Percentiles rank a stretch among this genome's conserved stretches.
These are phyloP conservation scores for Conistra vaccinii DNA, from an alignment of 2,888 invertebrate genomes.

Conservation along the genomic window DNA sequence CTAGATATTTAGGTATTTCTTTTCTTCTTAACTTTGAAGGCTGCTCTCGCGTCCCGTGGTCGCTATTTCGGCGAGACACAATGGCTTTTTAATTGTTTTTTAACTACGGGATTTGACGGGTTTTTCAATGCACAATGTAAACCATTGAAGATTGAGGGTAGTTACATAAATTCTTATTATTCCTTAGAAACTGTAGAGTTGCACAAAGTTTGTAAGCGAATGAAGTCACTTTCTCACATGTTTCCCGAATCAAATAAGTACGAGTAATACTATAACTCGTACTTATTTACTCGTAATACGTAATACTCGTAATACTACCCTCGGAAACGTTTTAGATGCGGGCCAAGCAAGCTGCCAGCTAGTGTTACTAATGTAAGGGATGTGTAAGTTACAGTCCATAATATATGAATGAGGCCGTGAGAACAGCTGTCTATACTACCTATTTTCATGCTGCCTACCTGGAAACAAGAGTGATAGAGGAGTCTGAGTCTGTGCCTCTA, in stretches of 20 bases:
- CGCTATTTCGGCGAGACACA: no score
- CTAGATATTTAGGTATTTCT: no score
- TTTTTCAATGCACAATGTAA: not conserved
- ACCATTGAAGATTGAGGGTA: not conserved
- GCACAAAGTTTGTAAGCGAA: not conserved
- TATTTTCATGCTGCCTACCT: not conserved
- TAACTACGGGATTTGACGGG: no score
- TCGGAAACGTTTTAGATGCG: not conserved
- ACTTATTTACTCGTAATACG: no score
- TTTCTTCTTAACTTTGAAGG: no score
- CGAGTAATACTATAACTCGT: no score
- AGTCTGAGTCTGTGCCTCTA: not conserved
- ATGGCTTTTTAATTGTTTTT: no score
- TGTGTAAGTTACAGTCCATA: slow-evolving; percentile 34
- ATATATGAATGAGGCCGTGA: slow-evolving; percentile 4
- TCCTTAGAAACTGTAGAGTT: not conserved
- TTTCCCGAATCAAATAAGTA: slow-evolving; percentile 6
- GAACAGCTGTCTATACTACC: not conserved
- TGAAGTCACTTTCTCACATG: not conserved
- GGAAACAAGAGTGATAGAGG: not conserved
- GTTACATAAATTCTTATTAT: not conserved
- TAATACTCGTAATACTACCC: slow-evolving; percentile 1
- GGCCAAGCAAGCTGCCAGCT: slow-evolving; percentile 3
- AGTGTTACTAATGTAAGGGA: slow-evolving; percentile 37
- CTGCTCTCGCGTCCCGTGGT: no score